phyloP scores from a whole-genome alignment of 2,113 vertebrate species.

The Dicentrarchus labrax region DNA sequence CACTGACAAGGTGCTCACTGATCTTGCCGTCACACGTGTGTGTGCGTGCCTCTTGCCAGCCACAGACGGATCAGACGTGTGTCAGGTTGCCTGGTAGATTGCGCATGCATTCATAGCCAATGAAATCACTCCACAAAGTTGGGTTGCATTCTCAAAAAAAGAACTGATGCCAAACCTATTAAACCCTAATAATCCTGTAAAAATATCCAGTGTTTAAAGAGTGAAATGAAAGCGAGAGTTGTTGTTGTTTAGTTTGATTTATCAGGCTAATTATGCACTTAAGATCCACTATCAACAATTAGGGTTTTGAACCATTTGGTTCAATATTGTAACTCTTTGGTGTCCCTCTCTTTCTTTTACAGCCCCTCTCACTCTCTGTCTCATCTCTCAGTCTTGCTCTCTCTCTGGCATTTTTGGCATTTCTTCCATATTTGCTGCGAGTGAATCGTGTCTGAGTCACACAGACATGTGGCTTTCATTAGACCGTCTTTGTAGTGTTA shows the following conservation, averaged over 20 bases:
- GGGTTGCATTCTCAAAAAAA: not conserved
- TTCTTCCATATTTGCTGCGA: constrained; percentile 72
- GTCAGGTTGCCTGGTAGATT: constrained; percentile 51
- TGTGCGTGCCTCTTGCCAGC: constrained; percentile 32
- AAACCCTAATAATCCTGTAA: constrained; percentile 25
- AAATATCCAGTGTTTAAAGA: constrained; percentile 3
- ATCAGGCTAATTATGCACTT: not conserved
- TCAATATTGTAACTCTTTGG: not conserved
- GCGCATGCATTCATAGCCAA: constrained; percentile 44
- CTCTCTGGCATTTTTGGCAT: constrained; percentile 73
- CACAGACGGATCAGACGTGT: constrained; percentile 24
- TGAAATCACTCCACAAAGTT: constrained; percentile 55
- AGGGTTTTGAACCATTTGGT: constrained; percentile 1
- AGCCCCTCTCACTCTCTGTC: not conserved
- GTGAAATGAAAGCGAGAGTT: not conserved
- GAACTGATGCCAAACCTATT: not conserved
- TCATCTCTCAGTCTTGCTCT: constrained; percentile 24
- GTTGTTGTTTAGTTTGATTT: constrained; percentile 9
- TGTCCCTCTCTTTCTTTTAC: not conserved
- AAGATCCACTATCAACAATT: constrained; percentile 10
- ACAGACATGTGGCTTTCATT: constrained; percentile 72
- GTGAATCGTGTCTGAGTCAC: constrained; percentile 67
- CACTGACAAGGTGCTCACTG: constrained; percentile 66
- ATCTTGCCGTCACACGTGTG: constrained; percentile 50
- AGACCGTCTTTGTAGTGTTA: constrained; percentile 68